Percentiles rank a stretch among this genome's conserved stretches.
phyloP scores from a whole-genome alignment of 2,113 vertebrate species.

The Rhynchopsitta pachyrhyncha region DNA sequence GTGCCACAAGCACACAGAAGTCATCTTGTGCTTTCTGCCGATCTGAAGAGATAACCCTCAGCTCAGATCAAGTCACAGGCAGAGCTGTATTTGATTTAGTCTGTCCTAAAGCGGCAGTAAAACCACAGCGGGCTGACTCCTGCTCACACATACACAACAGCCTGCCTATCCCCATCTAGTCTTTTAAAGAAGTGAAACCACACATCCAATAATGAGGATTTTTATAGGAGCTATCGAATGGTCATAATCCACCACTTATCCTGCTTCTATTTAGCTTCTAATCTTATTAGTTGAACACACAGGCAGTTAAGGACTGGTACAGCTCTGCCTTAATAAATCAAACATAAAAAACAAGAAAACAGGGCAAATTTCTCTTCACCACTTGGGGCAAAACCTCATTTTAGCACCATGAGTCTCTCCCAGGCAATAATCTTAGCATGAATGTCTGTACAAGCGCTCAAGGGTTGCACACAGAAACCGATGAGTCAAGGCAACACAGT shows the following conservation, averaged over 20 bases:
- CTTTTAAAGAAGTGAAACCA: not conserved
- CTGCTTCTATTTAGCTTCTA: not conserved
- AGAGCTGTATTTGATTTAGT: not conserved
- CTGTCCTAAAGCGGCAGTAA: not conserved
- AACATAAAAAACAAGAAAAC: not conserved
- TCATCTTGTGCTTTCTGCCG: accelerated
- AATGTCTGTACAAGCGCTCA: accelerated
- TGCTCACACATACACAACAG: accelerated
- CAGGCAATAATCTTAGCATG: accelerated
- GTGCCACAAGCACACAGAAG: not conserved
- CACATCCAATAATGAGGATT: accelerated
- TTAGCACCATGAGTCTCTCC: accelerated
- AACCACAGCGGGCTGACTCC: accelerated
- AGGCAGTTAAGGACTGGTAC: not conserved
- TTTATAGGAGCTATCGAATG: not conserved
- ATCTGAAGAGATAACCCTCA: not conserved
- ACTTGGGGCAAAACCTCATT: not conserved
- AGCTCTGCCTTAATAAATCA: not conserved
- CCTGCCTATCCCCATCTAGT: not conserved
- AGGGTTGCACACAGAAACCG: accelerated
- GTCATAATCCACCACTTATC: not conserved
- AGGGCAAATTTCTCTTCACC: not conserved
- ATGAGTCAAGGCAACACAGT: accelerated
- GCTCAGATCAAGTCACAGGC: not conserved
- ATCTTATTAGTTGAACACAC: not conserved